These are phyloP conservation scores for Ophion slaviceki DNA, from an alignment of 2,888 invertebrate genomes.

Conservation along the genomic window DNA sequence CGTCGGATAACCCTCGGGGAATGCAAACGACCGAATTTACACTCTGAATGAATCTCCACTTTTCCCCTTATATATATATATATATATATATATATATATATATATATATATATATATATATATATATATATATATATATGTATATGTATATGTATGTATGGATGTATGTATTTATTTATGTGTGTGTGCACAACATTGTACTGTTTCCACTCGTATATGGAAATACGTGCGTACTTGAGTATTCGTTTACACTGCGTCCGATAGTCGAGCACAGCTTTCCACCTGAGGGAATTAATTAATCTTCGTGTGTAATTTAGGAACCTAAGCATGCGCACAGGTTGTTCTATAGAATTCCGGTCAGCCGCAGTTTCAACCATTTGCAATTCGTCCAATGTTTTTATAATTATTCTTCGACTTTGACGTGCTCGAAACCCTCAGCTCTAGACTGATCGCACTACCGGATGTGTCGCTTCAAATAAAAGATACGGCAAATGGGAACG, in stretches of 20 bases:
- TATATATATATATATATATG: not conserved
- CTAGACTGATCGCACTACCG: not conserved
- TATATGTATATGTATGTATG: not conserved
- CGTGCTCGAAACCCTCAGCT: not conserved
- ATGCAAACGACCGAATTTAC: conserved; percentile 57
- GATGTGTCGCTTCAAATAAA: not conserved
- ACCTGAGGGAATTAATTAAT: conserved; percentile 7
- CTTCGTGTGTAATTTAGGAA: not conserved
- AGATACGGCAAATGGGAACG: not conserved
- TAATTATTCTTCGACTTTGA: not conserved
- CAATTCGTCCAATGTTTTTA: not conserved
- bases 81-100: no score
- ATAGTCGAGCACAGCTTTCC: not conserved
- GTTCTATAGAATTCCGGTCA: not conserved
- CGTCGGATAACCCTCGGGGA: conserved; percentile 43
- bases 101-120: not conserved
- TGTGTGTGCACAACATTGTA: not conserved
- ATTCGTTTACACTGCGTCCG: not conserved
- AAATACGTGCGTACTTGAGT: not conserved
- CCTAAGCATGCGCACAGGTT: not conserved
- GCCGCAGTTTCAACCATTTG: not conserved
- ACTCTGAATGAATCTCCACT: conserved; percentile 7
- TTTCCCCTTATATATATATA: not conserved
- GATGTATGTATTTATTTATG: not conserved
- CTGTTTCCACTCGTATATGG: not conserved